Evolutionary conservation across 2,113 vertebrate genomes (phyloP).

Genomic region (Nerophis ophidion): DNA sequence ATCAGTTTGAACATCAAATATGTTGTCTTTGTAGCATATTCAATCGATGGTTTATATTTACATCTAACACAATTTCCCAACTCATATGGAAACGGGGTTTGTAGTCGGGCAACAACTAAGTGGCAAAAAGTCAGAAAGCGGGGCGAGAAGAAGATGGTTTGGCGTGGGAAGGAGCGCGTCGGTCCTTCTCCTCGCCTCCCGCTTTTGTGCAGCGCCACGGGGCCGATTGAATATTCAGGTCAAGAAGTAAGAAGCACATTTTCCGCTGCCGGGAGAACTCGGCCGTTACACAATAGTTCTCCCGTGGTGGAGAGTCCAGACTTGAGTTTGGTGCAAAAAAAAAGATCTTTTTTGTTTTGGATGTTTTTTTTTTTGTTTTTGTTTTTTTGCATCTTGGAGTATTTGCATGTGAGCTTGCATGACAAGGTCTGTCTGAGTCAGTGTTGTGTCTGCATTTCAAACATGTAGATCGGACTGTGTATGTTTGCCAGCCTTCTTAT

Average conservation of each 20-base stretch:
- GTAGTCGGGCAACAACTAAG: background rate
- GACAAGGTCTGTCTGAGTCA: too few species aligned
- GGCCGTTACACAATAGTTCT: background rate
- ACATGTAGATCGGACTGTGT: too few species aligned
- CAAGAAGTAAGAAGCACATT: slow-evolving; percentile 49
- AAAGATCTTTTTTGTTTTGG: background rate
- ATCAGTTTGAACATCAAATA: too few species aligned
- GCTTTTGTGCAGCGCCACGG: slow-evolving; percentile 48
- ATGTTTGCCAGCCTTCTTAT: too few species aligned
- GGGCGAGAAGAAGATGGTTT: too few species aligned
- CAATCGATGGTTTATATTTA: too few species aligned
- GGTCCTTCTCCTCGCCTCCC: slow-evolving; percentile 17
- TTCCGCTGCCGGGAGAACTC: slow-evolving; percentile 28
- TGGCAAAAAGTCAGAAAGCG: background rate
- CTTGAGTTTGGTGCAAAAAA: background rate
- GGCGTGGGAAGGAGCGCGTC: slow-evolving; percentile 29
- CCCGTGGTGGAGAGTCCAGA: background rate
- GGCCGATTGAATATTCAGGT: slow-evolving; percentile 61
- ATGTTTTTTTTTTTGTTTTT: background rate
- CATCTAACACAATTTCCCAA: too few species aligned
- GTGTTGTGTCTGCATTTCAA: too few species aligned
- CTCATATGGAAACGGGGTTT: too few species aligned
- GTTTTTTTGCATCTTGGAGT: background rate
- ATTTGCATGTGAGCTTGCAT: too few species aligned
- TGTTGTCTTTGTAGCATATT: too few species aligned